phyloP scores from a whole-genome alignment of 2,797 vertebrate genomes.

The Anguilla anguilla region DNA sequence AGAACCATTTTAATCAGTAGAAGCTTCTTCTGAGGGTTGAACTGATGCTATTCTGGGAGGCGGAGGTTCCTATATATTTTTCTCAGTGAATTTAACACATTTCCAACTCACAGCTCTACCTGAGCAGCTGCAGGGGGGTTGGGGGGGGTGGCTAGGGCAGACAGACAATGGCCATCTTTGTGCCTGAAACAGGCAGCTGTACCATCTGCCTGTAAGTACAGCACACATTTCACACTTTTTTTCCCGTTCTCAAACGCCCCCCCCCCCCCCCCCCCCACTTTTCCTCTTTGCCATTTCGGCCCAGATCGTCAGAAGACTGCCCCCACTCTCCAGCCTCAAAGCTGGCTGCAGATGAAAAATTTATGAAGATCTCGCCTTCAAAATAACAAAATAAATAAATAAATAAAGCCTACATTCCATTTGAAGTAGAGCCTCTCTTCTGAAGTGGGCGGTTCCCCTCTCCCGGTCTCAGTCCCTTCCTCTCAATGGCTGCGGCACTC shows the following conservation, averaged over 20 bases:
- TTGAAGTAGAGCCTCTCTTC: conserved; percentile 74
- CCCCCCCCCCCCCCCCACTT: conserved; percentile 46
- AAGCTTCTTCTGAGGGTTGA: background rate
- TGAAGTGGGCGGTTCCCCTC: conserved; percentile 64
- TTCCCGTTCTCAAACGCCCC: conserved; percentile 43
- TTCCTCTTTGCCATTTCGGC: conserved; percentile 45
- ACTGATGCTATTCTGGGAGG: background rate
- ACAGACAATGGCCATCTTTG: conserved; percentile 46
- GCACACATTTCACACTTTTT: conserved; percentile 60
- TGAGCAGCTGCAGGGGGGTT: background rate
- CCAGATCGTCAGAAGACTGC: conserved; percentile 68
- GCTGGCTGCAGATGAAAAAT: conserved; percentile 79
- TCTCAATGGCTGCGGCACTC: conserved; percentile 48
- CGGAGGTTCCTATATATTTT: background rate
- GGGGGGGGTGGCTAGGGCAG: background rate
- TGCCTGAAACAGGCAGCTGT: conserved; percentile 41
- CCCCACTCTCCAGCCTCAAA: conserved; percentile 71
- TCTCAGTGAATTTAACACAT: background rate
- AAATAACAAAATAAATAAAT: conserved; percentile 30
- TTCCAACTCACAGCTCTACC: background rate
- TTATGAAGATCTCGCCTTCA: conserved; percentile 73
- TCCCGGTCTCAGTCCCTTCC: background rate
- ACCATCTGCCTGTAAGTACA: conserved; percentile 67
- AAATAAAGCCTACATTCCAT: conserved; percentile 67
- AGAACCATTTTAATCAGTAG: background rate